Evolutionary conservation across 2,888 invertebrate species (phyloP), one percentile per base, ranked within the genome.

Genomic region (Eristalinus sepulchralis): DNA sequence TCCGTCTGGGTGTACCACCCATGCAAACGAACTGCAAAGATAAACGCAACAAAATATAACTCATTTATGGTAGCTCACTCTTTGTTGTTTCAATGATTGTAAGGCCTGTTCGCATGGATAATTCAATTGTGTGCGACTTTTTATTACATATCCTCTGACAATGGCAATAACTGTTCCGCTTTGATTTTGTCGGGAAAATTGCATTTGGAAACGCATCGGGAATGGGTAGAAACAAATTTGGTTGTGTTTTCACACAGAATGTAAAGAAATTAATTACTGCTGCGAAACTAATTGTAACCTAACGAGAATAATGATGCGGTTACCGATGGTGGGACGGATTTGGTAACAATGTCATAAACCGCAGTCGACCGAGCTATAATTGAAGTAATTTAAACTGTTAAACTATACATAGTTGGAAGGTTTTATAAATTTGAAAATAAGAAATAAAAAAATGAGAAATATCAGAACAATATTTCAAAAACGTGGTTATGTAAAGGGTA

Each of bases 1-100:
- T 98, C 72, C 98, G 95, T 91, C 96, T 97, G 13, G 98, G 97
- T 24, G 98, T 98, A 17, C 98, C 98, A 60, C 98, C 98, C 96
- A 98, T 97, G 92, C 98, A 98, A 47, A 99, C 97, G 93, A 98
- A 99, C 98, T 98, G 94, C 83, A 89, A 88, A n/a, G 20, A 68
- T 33, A 53, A 79, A 70, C 66, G 36, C 63, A 63, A n/a, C n/a
- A 1, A 3, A 33, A 47, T 36, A 39, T 10, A n/a, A 13, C n/a
- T 17, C 17, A 8, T 1, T 9, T 60, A 27, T 27, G 27, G 36
- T 20, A 36, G 20, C 63, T 17, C n/a, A 20, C 36, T 33, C 22
- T 68, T 55, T 27, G 33, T 34, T 22, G 57, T 60, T n/a, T 59
- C 36, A 9, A 24, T 17, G 39, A 17, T 24, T 53, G 73, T 55